phyloP scores from a whole-genome alignment of 2,797 vertebrate genomes.

The Falco novaeseelandiae region DNA sequence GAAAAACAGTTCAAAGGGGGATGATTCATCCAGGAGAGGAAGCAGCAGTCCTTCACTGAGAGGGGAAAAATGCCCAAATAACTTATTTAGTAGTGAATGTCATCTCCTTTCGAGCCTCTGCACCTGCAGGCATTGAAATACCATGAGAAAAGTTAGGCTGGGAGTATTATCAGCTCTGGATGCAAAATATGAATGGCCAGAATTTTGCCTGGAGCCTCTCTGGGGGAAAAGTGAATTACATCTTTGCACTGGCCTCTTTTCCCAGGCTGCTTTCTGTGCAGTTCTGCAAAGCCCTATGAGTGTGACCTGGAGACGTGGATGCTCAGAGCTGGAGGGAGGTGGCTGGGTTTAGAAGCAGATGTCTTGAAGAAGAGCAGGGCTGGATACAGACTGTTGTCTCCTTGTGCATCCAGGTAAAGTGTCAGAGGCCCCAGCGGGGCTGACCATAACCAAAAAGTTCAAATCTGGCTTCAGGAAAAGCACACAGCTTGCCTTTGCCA shows the following conservation, averaged over 20 bases:
- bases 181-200: background rate
- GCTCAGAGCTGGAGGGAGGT: background rate
- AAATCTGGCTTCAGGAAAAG: background rate
- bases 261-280: background rate
- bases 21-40: background rate
- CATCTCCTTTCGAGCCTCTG: background rate
- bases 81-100: background rate
- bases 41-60: background rate
- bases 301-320: background rate
- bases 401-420: background rate
- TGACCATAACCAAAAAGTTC: background rate
- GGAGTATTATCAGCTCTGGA: background rate
- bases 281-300: background rate
- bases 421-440: background rate
- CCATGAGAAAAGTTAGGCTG: background rate
- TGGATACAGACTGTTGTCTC: accelerated
- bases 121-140: background rate
- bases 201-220: background rate
- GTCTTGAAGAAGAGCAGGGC: background rate
- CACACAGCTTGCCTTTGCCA: background rate
- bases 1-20: background rate
- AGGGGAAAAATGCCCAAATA: background rate
- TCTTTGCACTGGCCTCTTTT: background rate
- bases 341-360: background rate
- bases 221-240: background rate